Base-by-base conservation (phyloP, 1,140 invertebrate genomes). In the Ips nitidus region DNA sequence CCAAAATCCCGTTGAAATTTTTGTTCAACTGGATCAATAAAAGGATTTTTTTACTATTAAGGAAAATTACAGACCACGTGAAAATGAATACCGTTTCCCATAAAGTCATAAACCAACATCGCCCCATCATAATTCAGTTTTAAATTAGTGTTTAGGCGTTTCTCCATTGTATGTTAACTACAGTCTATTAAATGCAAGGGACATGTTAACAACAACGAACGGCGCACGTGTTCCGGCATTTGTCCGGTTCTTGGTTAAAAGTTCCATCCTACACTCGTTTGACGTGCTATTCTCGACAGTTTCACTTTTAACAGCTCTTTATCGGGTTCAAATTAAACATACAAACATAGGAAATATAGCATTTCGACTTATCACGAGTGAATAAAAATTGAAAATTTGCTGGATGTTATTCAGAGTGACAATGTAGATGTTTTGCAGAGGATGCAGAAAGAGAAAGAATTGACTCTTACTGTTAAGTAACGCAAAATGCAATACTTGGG, bases 141-240 rank as follows among this genome's bases (percentile, higher is more conserved):
- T 45, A 60, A 60, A 60, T 60, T 60, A 45, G 41, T 59, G 67
- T 45, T 56, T 62, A 55, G 67, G 67, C 67, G 67, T 50, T 69
- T 55, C 38, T 61, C 60, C 67, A 69, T 69, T 63, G 60, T 69
- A 62, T 69, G 67, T 69, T 56, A 69, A 69, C 67, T 69, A 69
- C 52, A 56, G 36, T 63, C 56, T 63, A 69, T 69, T 69, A 69
- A 63, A 56, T 58, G 59, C 61, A 58, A 50, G 41, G 56, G 53
- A 60, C 67, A 69, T 57, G 67, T 69, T 69, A 62, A 59, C 50
- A 58, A 58, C 56, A 69, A 61, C 58, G 52, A 43, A 59, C 42
- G 38, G 52, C 52, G 58, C 67, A 69, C 67, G 67, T 69, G 67
- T 63, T 61, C 67, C 67, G 59, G 58, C 60, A 69, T 69, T 69